Percentiles rank a stretch among this genome's conserved stretches.
Conservation (phyloP, 2,888 invertebrate species). For the Escarpia spicata region DNA sequence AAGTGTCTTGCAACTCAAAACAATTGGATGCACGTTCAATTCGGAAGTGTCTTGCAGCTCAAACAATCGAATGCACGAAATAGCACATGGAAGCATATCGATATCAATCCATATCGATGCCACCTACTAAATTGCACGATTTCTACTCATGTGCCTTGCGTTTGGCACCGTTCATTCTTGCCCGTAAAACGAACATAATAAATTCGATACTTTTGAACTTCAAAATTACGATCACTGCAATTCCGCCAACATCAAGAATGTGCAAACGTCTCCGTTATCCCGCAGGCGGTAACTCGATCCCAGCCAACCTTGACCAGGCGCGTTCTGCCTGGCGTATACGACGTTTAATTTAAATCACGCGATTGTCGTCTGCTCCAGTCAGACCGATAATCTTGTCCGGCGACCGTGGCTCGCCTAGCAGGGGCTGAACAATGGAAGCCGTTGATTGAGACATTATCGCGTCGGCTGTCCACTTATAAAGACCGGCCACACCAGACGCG, state of each 20-base stretch:
- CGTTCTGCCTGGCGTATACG: not conserved
- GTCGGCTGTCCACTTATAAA: not conserved
- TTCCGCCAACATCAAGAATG: not conserved
- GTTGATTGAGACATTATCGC: slow-evolving; percentile 12
- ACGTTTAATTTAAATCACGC: slow-evolving; percentile 6
- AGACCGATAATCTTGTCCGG: not conserved
- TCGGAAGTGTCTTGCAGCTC: no score
- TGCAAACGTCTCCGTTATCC: not conserved
- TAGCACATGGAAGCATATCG: not conserved
- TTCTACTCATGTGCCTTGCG: not conserved
- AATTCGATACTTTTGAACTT: not conserved
- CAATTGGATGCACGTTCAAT: no score
- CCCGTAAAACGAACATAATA: not conserved
- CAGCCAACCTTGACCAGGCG: not conserved
- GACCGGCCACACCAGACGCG: not conserved
- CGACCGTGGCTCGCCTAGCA: not conserved
- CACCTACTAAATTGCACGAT: not conserved
- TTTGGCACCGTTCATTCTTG: not conserved
- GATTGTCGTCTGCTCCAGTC: not conserved
- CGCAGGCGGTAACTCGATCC: not conserved
- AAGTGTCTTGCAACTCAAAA: no score
- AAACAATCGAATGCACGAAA: no score
- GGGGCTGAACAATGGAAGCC: not conserved
- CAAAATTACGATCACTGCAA: not conserved
- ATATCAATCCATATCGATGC: not conserved